Base-by-base conservation (phyloP, 1,140 invertebrate genomes). In the Pogonomyrmex californicus region DNA sequence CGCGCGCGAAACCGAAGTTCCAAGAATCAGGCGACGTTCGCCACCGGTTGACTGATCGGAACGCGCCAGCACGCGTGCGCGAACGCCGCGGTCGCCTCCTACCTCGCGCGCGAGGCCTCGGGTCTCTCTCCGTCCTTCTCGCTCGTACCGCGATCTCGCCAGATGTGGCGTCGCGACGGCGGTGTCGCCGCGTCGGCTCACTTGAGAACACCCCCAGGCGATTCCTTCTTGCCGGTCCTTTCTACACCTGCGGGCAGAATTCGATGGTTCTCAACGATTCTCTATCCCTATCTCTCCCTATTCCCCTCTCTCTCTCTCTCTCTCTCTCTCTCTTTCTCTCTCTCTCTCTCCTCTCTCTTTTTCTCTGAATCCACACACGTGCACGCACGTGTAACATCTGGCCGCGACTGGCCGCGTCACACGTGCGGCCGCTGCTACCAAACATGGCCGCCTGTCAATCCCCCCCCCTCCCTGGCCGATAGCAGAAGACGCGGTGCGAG, bases 211-310 rank as follows among this genome's bases (percentile, higher is more conserved):
- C 44, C 38, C 70, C 51, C 56, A 30, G n/a, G 36, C 71, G 10
- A 14, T 14, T 75, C 9, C 7, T 78, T 6, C 17, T 36, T 17
- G 62, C 23, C 9, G 23, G 49, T 38, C 68, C 44, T 38, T 38
- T 9, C n/a, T 33, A 9, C 23, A 88, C 88, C 88, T 90, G 51
- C 41, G 75, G 60, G n/a, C 71, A 90, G 51, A 89, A 90, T 86
- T 75, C 65, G n/a, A 33, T 10, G 12, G 36, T 60, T 60, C 54
- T 87, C 73, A 82, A 10, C n/a, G n/a, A n/a, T n/a, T n/a, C n/a
- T n/a, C n/a, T n/a, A n/a, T n/a, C n/a, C n/a, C n/a, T n/a, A n/a
- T n/a, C n/a, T n/a, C n/a, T n/a, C n/a, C n/a, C n/a, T n/a, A n/a
- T n/a, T n/a, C n/a, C n/a, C 9, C 30, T 17, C 56, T 54, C n/a